These are phyloP conservation scores for Danio rerio DNA, from an alignment of 2,113 vertebrate genomes.

Conservation along the genomic window GRCz12tu NC_133192.1:26573001-26573500, in stretches of 20 bases:
- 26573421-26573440: background rate
- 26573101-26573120: conserved; percentile 18
- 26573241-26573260: background rate
- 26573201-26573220: background rate
- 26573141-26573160: background rate
- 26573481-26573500: background rate
- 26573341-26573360: no score
- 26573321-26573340: no score
- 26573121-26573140: conserved; percentile 10
- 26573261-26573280: background rate
- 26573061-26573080: background rate
- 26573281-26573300: no score
- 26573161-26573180: background rate
- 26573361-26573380: background rate
- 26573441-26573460: background rate
- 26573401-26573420: background rate
- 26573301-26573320: no score
- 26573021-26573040: background rate
- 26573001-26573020: conserved; percentile 6
- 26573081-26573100: background rate
- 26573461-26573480: background rate
- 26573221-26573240: background rate
- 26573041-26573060: background rate
- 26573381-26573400: background rate
- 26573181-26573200: background rate